Percentiles rank a stretch among this genome's conserved stretches.
These are phyloP conservation scores for Pseudorectes ferrugineus DNA, from an alignment of 2,113 vertebrate genomes.

Conservation along the genomic window DNA sequence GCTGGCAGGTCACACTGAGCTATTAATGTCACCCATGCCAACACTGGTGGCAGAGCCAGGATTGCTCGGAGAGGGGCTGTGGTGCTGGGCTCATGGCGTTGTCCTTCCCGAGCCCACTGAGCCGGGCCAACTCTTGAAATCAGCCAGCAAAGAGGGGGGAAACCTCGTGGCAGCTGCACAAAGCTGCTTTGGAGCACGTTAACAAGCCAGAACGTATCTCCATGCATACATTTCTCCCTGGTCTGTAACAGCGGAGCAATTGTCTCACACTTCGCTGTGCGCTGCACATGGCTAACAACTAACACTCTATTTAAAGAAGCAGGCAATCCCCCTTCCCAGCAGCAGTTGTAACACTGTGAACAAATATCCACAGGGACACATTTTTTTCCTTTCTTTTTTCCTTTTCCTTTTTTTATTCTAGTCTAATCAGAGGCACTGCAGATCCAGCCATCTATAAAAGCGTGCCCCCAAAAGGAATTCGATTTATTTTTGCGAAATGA, in stretches of 20 bases:
- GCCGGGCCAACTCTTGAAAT: not conserved
- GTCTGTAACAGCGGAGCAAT: not conserved
- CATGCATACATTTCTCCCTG: not conserved
- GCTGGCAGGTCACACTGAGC: not conserved
- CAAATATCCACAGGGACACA: not conserved
- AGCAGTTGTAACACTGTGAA: not conserved
- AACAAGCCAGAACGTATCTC: not conserved
- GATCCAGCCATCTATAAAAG: not conserved
- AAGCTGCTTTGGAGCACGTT: not conserved
- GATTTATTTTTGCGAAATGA: conserved; percentile 29
- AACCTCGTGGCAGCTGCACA: not conserved
- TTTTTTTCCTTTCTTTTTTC: not conserved
- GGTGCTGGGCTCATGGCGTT: fast-evolving
- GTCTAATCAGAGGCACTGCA: conserved; percentile 2
- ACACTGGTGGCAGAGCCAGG: fast-evolving
- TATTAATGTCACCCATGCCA: not conserved
- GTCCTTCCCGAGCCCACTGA: not conserved
- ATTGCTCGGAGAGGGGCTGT: fast-evolving
- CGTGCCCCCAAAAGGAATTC: not conserved
- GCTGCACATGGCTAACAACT: not conserved
- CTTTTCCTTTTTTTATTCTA: not conserved
- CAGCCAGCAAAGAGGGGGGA: not conserved
- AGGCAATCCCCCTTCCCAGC: not conserved
- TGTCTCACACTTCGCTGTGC: not conserved
- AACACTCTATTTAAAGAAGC: not conserved